A percentile compares a stretch with the other conserved stretches of the same genome.
Evolutionary conservation across 2,797 vertebrate species (phyloP).

Genomic region (Iguana delicatissima): DNA sequence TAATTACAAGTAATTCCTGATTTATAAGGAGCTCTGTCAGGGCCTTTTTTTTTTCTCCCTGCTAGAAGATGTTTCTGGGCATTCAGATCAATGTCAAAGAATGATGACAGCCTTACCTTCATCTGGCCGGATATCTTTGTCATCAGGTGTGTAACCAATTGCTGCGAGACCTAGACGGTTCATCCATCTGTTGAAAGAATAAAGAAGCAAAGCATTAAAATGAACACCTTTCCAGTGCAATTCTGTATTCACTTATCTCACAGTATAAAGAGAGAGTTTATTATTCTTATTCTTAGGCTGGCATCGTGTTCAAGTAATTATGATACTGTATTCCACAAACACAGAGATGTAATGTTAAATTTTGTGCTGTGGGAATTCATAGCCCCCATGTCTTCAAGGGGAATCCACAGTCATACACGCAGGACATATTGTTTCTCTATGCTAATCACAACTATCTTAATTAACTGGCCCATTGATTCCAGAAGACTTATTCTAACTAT

Average conservation of each 20-base stretch:
- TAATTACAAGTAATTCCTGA: background rate
- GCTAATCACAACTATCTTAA: no score
- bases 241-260: background rate
- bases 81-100: slow-evolving; percentile 36
- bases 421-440: no score
- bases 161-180: slow-evolving; percentile 88
- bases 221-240: background rate
- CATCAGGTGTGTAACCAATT: slow-evolving; percentile 90
- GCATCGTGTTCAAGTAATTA: background rate
- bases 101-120: slow-evolving; percentile 82
- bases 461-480: no score
- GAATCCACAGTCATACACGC: no score
- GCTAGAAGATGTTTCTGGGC: background rate
- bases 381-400: no score
- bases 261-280: background rate
- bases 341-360: no score
- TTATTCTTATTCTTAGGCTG: background rate
- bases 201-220: slow-evolving; percentile 18
- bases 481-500: no score
- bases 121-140: slow-evolving; percentile 89
- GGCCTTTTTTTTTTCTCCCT: background rate
- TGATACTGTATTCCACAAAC: no score
- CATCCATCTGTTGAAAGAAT: slow-evolving; percentile 85
- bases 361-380: no score
- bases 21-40: background rate